Evolutionary conservation across 2,888 invertebrate species (phyloP), one percentile per base, ranked within the genome.

Genomic region (Bhutanitis thaidina): DNA sequence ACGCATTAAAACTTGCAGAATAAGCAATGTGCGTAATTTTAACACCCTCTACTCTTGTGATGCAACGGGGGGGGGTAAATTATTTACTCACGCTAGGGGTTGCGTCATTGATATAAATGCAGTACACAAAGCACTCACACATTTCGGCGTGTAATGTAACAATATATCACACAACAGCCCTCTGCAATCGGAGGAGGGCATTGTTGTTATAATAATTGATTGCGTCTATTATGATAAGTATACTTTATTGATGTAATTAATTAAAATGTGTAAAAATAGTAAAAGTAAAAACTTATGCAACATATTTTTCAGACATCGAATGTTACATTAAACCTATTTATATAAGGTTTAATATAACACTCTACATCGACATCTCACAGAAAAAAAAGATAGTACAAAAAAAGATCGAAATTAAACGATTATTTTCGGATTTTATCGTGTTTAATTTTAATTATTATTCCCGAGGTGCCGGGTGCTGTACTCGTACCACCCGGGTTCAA

Each of bases 1-100:
- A 16, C 41, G 15, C 40, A 41, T 52, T 52, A 52, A 67, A 63
- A 60, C 55, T 60, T 62, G 68, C 62, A 67, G 67, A 69, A 66
- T 61, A 50, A 48, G 53, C 61, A 69, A 67, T 64, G 63, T 69
- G 71, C 49, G 48, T 35, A 53, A 52, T 50, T 58, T 3, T 25
- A 15, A 40, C 56, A 55, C 58, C 59, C 61, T 60, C 59, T 52
- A 51, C 52, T 12, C 30, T 14, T 52, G 5, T 5, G 5, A 29
- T 32, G 39, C 39, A 44, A 13, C 10, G 9, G 14, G 16, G 34
- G 20, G 20, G 20, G 44, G 25, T 44, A 38, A 43, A 12, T 39
- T 20, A 49, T 50, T 60, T 53, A 52, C 52, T 44, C 45, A 53
- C 40, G 14, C 29, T 54, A 48, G 60, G 65, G 53, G 57, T 34